phyloP scores from a whole-genome alignment of 2,797 vertebrate genomes.

The Cryptoprocta ferox region DNA sequence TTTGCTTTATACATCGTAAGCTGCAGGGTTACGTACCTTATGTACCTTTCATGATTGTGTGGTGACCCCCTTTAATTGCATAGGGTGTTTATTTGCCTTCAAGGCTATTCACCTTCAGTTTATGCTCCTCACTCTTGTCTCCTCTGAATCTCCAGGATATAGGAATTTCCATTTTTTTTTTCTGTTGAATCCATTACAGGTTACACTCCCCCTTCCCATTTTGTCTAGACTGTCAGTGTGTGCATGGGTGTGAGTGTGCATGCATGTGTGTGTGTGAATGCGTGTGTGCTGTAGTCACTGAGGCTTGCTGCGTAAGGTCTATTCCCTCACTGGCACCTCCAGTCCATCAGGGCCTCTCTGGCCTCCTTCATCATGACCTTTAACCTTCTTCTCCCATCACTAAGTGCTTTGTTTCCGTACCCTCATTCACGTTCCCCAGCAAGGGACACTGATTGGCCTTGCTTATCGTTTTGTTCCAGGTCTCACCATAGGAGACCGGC shows the following conservation, averaged over 20 bases:
- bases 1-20: neutral
- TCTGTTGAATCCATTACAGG: neutral
- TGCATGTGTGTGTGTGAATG: neutral
- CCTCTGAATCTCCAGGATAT: neutral
- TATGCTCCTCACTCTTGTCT: neutral
- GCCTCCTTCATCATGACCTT: neutral
- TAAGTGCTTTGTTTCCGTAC: neutral
- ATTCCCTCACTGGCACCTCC: neutral
- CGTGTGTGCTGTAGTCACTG: neutral
- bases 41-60: neutral
- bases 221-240: neutral
- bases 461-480: neutral
- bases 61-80: neutral
- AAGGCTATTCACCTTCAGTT: neutral
- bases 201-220: neutral
- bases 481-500: neutral
- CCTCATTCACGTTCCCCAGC: neutral
- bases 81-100: neutral
- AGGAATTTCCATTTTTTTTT: neutral
- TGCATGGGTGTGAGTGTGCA: neutral
- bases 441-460: neutral
- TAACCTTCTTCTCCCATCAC: neutral
- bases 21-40: neutral
- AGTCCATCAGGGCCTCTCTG: neutral
- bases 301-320: neutral